Evolutionary conservation across 2,797 vertebrate genomes (phyloP).

Genomic region (Rhinatrema bivittatum): DNA sequence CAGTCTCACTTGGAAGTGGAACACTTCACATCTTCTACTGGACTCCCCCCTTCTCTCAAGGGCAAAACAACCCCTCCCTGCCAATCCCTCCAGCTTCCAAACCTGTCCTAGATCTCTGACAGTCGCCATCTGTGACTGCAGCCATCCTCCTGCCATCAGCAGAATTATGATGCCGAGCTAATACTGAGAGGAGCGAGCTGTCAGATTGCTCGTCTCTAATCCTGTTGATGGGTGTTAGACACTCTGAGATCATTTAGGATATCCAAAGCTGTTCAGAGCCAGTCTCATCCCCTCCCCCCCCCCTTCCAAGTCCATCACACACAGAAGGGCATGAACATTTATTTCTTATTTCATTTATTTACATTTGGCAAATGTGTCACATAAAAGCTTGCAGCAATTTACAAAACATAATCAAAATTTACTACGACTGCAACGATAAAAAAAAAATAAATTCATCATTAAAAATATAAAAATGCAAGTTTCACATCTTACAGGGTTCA

Average conservation of each 20-base stretch:
- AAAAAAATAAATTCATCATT: too few relatives aligned
- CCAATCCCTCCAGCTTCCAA: background rate
- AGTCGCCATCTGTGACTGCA: constrained; percentile 66
- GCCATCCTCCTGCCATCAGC: constrained; percentile 59
- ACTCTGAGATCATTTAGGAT: constrained; percentile 47
- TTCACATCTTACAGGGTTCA: too few relatives aligned
- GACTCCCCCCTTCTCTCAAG: background rate
- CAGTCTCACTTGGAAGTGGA: too few relatives aligned
- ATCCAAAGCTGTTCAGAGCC: constrained; percentile 35
- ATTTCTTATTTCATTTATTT: too few relatives aligned
- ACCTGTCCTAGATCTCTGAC: constrained; percentile 83
- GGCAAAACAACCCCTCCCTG: background rate
- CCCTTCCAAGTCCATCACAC: background rate
- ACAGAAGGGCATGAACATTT: background rate
- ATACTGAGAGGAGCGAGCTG: constrained; percentile 64
- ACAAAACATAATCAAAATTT: too few relatives aligned
- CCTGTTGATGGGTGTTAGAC: constrained; percentile 56
- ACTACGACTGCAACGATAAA: too few relatives aligned
- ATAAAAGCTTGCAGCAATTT: too few relatives aligned
- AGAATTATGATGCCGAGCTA: constrained; percentile 54
- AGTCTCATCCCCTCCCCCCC: background rate
- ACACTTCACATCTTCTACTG: too few relatives aligned
- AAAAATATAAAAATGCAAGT: too few relatives aligned
- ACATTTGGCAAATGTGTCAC: too few relatives aligned
- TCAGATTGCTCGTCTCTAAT: constrained; percentile 64